A percentile compares a stretch with the other conserved stretches of the same genome.
Conservation (phyloP, 2,113 vertebrate genomes). For the Lagopus leucura region DNA sequence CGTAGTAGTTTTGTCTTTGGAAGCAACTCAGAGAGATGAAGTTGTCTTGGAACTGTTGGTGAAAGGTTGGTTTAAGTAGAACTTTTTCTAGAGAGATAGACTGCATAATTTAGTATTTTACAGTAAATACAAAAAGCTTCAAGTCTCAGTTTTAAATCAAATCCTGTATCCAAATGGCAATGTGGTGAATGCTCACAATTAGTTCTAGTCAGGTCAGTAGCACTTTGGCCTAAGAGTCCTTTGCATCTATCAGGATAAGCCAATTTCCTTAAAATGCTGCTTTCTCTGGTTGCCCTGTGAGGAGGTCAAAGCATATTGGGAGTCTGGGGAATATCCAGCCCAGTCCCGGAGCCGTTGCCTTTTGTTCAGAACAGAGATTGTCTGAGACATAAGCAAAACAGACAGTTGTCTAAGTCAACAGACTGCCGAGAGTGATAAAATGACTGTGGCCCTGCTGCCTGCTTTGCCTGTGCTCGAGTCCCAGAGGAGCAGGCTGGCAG, state of each 20-base stretch:
- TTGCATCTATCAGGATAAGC: neutral
- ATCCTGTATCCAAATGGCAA: neutral
- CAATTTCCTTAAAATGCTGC: neutral
- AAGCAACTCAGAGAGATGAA: neutral
- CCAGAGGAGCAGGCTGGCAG: neutral
- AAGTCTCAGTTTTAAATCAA: neutral
- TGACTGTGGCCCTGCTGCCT: neutral
- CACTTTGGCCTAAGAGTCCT: neutral
- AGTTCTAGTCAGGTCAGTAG: neutral
- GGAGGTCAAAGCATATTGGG: neutral
- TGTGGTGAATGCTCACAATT: neutral
- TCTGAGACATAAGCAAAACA: neutral
- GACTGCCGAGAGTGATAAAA: neutral
- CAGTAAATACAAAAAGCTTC: neutral
- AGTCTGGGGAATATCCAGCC: neutral
- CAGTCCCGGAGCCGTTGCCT: neutral
- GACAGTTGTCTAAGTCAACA: neutral
- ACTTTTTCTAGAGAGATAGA: neutral
- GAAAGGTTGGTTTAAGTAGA: constrained; percentile 1
- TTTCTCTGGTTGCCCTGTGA: neutral
- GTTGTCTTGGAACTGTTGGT: neutral
- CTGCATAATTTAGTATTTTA: neutral
- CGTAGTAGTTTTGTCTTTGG: neutral
- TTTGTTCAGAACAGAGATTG: neutral
- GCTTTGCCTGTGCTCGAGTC: neutral